Evolutionary conservation across 2,113 vertebrate genomes (phyloP), one percentile per base, ranked within the genome.

Genomic region (Tautogolabrus adspersus): DNA sequence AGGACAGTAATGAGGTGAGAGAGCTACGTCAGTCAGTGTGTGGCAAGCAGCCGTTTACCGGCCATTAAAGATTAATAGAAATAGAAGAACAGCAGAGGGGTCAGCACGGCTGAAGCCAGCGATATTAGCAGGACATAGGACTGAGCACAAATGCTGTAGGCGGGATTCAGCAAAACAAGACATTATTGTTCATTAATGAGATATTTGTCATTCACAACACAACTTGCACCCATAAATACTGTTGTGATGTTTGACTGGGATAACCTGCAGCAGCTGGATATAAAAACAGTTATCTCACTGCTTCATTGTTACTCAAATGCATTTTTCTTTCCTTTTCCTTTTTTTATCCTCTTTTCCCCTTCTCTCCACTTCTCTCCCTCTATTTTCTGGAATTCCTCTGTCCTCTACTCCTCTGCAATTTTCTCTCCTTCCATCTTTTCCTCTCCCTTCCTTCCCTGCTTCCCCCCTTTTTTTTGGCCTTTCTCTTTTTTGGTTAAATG

Each of bases 111-210:
- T 8, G 72, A 52, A 51, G 78, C 80, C 77, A 11, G 44, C 16
- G 51, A 86, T 89, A 91, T 90, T 77, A 93, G 84, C 84, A 84
- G 91, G 88, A 91, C 90, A 91, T 87, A 49, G 81, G 85, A 84
- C 15, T 81, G 69, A 86, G 73, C 83, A 44, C 87, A 68, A 66
- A n/a, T 66, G 61, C 84, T 66, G 89, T 22, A 60, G 89, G 91
- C 23, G 83, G 77, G 57, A 81, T 73, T 10, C 66, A 30, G 78
- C 83, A 78, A 85, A 90, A 91, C 85, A 84, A 77, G 84, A 63
- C 84, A 84, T 90, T 86, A 92, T 72, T 85, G 72, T 89, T 90
- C 77, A 84, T 88, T 89, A 83, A 88, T 83, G 77, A 86, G 75
- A 82, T 76, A 57, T 88, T 92, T 85, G 83, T 89, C 75, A 88